A percentile compares a stretch with the other conserved stretches of the same genome.
These are phyloP conservation scores for Addax nasomaculatus DNA, from an alignment of 2,113 vertebrate genomes.

Conservation along the genomic window DNA sequence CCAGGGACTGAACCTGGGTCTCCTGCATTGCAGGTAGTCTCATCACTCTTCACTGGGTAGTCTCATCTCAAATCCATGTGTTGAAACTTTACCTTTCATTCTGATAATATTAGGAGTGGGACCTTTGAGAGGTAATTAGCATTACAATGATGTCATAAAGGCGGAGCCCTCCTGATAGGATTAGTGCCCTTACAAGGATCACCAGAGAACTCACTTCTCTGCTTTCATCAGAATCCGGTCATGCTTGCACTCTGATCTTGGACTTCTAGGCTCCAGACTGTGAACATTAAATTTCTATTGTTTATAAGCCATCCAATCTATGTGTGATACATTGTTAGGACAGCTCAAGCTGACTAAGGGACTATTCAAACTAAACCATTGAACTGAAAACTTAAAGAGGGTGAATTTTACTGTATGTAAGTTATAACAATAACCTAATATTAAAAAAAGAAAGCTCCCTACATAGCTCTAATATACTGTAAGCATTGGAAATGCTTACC, in stretches of 20 bases:
- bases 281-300: background rate
- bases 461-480: background rate
- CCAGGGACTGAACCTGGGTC: background rate
- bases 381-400: background rate
- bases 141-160: background rate
- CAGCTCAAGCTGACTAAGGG: background rate
- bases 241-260: background rate
- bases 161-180: background rate
- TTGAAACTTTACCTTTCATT: background rate
- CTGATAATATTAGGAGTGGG: background rate
- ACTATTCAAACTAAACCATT: background rate
- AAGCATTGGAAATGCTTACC: background rate
- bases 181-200: background rate
- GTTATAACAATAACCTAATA: background rate
- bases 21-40: background rate
- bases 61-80: background rate
- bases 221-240: background rate
- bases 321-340: background rate
- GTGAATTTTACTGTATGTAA: background rate
- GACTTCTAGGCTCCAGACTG: background rate
- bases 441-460: background rate
- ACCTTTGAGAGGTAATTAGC: background rate
- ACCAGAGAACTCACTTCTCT: background rate
- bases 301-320: background rate
- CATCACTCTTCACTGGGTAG: background rate